A percentile compares a stretch with the other conserved stretches of the same genome.
phyloP scores from a whole-genome alignment of 2,888 invertebrate species.

The Encarsia formosa region DNA sequence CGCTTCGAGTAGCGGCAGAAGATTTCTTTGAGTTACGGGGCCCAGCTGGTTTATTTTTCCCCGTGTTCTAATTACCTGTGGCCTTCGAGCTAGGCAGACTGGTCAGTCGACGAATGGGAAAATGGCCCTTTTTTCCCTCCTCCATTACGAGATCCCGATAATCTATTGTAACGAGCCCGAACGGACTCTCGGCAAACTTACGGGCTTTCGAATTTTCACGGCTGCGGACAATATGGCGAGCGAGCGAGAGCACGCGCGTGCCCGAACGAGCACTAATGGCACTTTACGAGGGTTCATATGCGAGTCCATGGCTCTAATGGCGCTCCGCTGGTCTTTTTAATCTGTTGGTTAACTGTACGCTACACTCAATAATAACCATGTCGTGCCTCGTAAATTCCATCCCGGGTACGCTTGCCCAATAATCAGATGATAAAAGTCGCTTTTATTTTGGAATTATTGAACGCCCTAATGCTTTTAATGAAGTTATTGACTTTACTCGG shows the following conservation, averaged over 20 bases:
- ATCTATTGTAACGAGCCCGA: constrained; percentile 8
- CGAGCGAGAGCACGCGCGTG: not conserved
- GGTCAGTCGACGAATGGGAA: not conserved
- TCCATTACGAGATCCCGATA: constrained; percentile 23
- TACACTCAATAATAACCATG: too few species aligned
- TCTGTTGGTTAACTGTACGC: too few species aligned
- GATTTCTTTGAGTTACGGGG: constrained; percentile 11
- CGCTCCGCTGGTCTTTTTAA: too few species aligned
- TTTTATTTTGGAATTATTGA: too few species aligned
- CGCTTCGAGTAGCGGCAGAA: too few species aligned
- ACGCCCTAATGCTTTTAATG: too few species aligned
- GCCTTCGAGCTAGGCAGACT: not conserved
- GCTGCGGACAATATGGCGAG: constrained; percentile 16
- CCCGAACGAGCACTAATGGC: constrained; percentile 15
- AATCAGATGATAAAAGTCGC: too few species aligned
- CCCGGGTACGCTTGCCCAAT: too few species aligned
- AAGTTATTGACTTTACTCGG: too few species aligned
- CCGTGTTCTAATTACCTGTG: constrained; percentile 32
- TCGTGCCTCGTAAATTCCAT: too few species aligned
- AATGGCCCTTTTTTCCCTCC: constrained; percentile 6
- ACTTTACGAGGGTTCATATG: not conserved
- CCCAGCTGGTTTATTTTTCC: constrained; percentile 29
- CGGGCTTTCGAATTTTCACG: constrained; percentile 8
- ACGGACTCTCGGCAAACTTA: constrained; percentile 14
- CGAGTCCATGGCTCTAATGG: constrained; percentile 1